These are phyloP conservation scores for Rousettus leschenaultii DNA, from an alignment of 2,113 vertebrate species.

Conservation along the genomic window DNA sequence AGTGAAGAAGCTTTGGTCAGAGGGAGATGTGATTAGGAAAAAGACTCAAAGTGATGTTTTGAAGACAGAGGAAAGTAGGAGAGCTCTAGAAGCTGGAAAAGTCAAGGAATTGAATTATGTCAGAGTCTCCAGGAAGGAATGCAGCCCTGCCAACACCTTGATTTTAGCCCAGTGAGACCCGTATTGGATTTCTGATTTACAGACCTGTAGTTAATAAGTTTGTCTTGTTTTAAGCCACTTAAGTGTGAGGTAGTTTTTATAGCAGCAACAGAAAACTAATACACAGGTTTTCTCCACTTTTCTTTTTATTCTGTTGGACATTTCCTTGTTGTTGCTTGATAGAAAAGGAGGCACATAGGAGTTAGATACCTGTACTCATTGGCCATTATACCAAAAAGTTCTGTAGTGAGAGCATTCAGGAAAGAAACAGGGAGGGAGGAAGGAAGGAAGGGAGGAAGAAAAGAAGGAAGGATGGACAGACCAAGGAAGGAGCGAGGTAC, in stretches of 20 bases:
- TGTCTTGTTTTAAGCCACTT: not conserved
- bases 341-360: not conserved
- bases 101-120: not conserved
- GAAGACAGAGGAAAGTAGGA: not conserved
- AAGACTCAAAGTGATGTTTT: not conserved
- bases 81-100: not conserved
- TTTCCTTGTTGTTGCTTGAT: not conserved
- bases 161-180: not conserved
- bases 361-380: not conserved
- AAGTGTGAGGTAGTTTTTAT: not conserved
- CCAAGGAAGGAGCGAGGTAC: not conserved
- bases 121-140: not conserved
- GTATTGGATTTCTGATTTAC: not conserved
- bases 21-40: not conserved
- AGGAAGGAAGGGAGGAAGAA: too few relatives aligned
- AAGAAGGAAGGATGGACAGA: accelerated
- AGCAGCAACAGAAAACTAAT: not conserved
- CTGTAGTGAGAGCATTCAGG: not conserved
- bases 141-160: not conserved
- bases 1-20: not conserved
- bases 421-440: not conserved
- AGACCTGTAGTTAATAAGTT: not conserved
- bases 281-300: not conserved
- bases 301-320: not conserved
- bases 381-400: not conserved